These are phyloP conservation scores for Euschistus heros DNA, from an alignment of 1,140 invertebrate species.

Conservation along the genomic window DNA sequence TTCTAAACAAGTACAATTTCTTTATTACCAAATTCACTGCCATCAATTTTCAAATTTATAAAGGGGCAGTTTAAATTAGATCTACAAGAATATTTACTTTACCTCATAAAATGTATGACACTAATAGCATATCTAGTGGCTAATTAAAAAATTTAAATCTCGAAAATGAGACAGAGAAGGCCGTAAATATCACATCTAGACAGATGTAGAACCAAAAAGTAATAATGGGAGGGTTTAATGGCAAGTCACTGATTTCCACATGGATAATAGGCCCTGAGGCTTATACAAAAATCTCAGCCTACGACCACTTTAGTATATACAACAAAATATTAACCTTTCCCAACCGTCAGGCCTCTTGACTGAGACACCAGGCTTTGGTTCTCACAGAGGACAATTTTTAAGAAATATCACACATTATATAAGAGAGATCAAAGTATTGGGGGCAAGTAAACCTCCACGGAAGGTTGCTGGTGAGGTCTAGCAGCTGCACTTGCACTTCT, in stretches of 20 bases:
- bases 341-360: not conserved
- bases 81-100: not conserved
- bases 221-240: not conserved
- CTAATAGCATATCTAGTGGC: not conserved
- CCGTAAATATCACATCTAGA: slow-evolving; percentile 17
- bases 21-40: not conserved
- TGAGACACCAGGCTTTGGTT: not conserved
- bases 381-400: not conserved
- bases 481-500: slow-evolving; percentile 22
- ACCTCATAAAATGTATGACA: not conserved
- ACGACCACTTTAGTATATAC: not conserved
- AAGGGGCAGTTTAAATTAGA: no score
- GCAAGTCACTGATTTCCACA: not conserved
- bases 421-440: slow-evolving; percentile 41
- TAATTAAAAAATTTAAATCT: slow-evolving; percentile 13
- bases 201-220: slow-evolving; percentile 1
- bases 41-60: not conserved
- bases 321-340: not conserved
- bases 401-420: not conserved
- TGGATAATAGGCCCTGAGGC: not conserved
- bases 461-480: slow-evolving; percentile 55
- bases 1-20: not conserved
- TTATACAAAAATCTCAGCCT: not conserved
- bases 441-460: slow-evolving; percentile 36
- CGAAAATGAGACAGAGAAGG: slow-evolving; percentile 15